Evolutionary conservation across 2,797 vertebrate genomes (phyloP).

Genomic region (Halcyon chelicuti): DNA sequence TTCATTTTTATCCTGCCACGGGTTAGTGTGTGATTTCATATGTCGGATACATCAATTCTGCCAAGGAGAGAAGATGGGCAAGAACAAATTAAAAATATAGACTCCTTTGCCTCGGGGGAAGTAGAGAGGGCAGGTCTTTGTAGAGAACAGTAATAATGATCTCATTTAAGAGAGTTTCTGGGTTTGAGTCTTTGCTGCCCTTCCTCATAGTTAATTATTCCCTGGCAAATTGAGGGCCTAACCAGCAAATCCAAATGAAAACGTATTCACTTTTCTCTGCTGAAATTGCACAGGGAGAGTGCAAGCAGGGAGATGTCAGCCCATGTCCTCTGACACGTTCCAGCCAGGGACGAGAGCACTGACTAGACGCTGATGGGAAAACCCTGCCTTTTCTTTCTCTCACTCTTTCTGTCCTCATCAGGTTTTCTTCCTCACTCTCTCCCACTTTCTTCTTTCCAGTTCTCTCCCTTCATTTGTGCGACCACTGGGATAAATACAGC

Average conservation of each 20-base stretch:
- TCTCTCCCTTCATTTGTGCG: neutral
- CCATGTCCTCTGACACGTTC: accelerated
- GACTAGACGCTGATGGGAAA: neutral
- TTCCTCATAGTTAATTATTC: slow-evolving; percentile 52
- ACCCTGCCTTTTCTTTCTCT: neutral
- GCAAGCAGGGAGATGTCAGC: neutral
- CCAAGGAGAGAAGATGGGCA: slow-evolving; percentile 63
- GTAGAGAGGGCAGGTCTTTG: slow-evolving; percentile 50
- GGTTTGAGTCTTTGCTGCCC: slow-evolving; percentile 38
- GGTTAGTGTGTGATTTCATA: slow-evolving; percentile 79
- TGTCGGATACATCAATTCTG: slow-evolving; percentile 76
- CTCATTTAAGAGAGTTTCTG: slow-evolving; percentile 66
- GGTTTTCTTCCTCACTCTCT: neutral
- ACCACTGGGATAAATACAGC: slow-evolving; percentile 47
- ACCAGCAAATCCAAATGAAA: slow-evolving; percentile 27
- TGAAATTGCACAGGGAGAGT: neutral
- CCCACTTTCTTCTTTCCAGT: neutral
- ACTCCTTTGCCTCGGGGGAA: slow-evolving; percentile 14
- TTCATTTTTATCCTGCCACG: slow-evolving; percentile 75
- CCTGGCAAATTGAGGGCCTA: slow-evolving; percentile 15
- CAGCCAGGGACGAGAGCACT: neutral
- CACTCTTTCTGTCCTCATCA: neutral
- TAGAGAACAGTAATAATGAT: slow-evolving; percentile 43
- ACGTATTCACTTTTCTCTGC: neutral
- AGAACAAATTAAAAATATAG: slow-evolving; percentile 65